A percentile compares a stretch with the other conserved stretches of the same genome.
Conservation (phyloP, 2,797 vertebrate genomes). For the Petrocephalus sullivani region DNA sequence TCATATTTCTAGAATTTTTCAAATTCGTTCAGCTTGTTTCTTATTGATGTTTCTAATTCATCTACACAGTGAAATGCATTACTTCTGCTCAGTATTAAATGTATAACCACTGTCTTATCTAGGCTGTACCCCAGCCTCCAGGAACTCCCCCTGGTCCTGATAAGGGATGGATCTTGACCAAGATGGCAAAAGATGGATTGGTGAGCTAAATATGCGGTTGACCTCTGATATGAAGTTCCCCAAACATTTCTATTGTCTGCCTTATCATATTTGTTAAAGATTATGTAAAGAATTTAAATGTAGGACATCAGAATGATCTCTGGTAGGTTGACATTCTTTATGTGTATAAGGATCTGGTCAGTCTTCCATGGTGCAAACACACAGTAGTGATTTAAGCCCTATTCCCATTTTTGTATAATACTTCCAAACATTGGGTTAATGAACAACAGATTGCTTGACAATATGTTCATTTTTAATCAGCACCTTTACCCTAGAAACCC, state of each 20-base stretch:
- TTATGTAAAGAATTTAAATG: background rate
- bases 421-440: background rate
- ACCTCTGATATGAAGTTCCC: background rate
- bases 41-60: background rate
- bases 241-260: background rate
- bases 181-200: background rate
- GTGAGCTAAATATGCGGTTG: background rate
- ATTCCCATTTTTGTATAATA: background rate
- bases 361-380: background rate
- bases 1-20: background rate
- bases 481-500: background rate
- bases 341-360: background rate
- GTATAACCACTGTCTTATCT: background rate
- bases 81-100: background rate
- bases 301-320: background rate
- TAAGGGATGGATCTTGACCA: background rate
- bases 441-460: constrained; percentile 3
- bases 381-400: background rate
- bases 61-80: background rate
- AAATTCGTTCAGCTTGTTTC: background rate
- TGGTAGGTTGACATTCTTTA: background rate
- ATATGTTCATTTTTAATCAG: background rate
- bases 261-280: background rate
- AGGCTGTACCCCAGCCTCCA: background rate
- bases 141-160: background rate